Percentiles rank a stretch among this genome's conserved stretches.
These are phyloP conservation scores for Corythaixoides concolor DNA, from an alignment of 2,113 vertebrate species.

Conservation along the genomic window DNA sequence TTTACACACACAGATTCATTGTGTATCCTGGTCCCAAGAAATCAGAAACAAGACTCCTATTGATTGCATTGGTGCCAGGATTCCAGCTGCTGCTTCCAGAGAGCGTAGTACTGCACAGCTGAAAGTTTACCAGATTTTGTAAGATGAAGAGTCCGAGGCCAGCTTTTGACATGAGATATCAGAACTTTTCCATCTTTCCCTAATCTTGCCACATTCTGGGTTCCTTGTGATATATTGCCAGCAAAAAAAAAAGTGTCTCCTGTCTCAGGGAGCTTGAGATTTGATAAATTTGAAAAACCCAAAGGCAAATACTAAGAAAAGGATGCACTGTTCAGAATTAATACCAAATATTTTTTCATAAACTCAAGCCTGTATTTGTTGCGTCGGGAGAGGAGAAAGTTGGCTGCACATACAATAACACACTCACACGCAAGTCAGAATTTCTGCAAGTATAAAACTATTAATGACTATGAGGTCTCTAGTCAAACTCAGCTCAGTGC, in stretches of 20 bases:
- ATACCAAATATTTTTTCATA: neutral
- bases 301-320: neutral
- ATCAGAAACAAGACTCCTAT: constrained; percentile 2
- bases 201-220: neutral
- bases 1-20: neutral
- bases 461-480: neutral
- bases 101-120: neutral
- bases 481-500: neutral
- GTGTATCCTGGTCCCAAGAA: neutral
- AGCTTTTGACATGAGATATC: neutral
- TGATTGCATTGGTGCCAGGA: neutral
- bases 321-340: neutral
- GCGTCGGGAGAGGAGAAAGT: neutral
- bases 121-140: neutral
- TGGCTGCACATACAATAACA: neutral
- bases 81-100: neutral
- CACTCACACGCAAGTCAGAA: neutral
- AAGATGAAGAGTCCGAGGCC: neutral
- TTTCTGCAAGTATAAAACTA: neutral
- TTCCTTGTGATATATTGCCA: neutral
- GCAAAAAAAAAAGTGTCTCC: neutral
- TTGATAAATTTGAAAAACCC: neutral
- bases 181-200: neutral
- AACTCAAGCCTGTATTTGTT: neutral
- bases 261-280: neutral